These are phyloP conservation scores for Notiomystis cincta DNA, from an alignment of 2,113 vertebrate species.

Conservation along the genomic window DNA sequence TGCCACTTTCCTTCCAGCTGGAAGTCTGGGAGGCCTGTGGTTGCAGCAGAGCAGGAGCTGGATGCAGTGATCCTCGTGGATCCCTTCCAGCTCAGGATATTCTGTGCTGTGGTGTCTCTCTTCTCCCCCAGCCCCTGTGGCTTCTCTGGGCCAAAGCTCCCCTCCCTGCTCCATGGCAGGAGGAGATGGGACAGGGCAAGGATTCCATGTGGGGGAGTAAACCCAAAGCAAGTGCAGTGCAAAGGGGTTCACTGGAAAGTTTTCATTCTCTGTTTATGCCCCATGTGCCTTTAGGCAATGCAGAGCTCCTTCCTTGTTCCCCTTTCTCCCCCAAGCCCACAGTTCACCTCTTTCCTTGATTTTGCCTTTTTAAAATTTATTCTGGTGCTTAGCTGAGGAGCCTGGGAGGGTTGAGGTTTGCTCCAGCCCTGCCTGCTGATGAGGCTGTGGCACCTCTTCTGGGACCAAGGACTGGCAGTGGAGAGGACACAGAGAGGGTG, in stretches of 20 bases:
- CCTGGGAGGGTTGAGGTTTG: neutral
- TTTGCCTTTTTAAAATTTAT: neutral
- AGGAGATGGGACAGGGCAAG: neutral
- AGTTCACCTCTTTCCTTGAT: neutral
- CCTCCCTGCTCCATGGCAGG: neutral
- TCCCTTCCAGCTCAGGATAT: neutral
- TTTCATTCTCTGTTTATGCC: rapidly evolving
- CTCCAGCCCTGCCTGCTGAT: neutral
- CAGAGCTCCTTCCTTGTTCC: rapidly evolving
- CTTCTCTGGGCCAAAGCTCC: neutral
- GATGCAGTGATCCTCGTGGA: no score
- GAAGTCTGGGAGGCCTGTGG: neutral
- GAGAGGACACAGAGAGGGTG: neutral
- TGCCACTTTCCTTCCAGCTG: neutral
- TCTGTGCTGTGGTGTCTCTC: rapidly evolving
- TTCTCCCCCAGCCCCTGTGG: rapidly evolving
- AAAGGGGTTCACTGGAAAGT: neutral
- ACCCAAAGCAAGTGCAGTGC: rapidly evolving
- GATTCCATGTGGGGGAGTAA: neutral
- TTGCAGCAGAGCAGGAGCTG: neutral
- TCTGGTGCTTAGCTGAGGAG: neutral
- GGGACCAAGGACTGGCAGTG: neutral
- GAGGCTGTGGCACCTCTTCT: neutral
- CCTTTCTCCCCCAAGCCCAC: rapidly evolving
- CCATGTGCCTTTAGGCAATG: neutral